Evolutionary conservation across 2,888 invertebrate genomes (phyloP).

Genomic region (Bugula neritina): DNA sequence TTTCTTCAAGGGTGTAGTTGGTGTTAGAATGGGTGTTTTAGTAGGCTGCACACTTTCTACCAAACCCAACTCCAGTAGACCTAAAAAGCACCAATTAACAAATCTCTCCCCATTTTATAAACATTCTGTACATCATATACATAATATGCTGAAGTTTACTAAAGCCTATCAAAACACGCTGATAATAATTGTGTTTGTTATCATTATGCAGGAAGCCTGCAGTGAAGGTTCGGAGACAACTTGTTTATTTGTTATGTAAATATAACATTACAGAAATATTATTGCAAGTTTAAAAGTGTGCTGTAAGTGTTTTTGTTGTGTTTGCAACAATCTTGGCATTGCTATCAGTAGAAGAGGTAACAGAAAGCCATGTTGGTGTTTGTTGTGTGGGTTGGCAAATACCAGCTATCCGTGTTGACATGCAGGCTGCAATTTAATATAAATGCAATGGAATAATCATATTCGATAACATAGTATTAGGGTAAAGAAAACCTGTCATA

Average conservation of each 20-base stretch:
- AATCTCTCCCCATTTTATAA: background rate
- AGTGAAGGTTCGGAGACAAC: background rate
- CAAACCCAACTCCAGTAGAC: slow-evolving; percentile 77
- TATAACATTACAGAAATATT: background rate
- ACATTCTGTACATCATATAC: too few relatives aligned
- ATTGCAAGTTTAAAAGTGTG: background rate
- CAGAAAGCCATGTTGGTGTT: too few relatives aligned
- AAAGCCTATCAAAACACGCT: too few relatives aligned
- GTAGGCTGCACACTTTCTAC: slow-evolving; percentile 61
- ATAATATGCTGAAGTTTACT: too few relatives aligned
- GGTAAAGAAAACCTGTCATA: too few relatives aligned
- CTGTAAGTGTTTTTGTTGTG: background rate
- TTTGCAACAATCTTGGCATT: background rate
- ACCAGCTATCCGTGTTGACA: too few relatives aligned
- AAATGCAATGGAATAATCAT: too few relatives aligned
- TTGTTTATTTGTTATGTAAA: background rate
- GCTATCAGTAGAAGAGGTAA: background rate
- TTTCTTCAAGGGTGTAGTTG: background rate
- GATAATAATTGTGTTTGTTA: too few relatives aligned
- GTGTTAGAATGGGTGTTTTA: background rate
- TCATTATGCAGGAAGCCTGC: too few relatives aligned
- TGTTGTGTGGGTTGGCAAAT: too few relatives aligned
- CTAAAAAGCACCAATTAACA: slow-evolving; percentile 34
- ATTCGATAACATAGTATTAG: too few relatives aligned
- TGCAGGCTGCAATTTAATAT: too few relatives aligned